Base-by-base conservation (phyloP, 2,888 invertebrate species). In the Linnaemya vulpina region DNA sequence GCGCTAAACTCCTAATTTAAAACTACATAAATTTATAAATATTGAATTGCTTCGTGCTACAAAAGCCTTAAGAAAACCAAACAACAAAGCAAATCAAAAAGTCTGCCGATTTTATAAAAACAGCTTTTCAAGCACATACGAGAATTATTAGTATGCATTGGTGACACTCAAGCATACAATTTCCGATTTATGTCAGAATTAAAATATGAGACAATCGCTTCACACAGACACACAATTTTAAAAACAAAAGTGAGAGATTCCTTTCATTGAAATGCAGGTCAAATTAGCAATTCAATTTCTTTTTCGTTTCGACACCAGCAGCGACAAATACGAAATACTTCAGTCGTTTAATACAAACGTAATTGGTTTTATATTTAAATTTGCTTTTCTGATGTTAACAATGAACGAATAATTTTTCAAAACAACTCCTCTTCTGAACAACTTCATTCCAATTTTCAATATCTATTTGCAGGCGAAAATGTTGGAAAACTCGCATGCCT, bases 401-500 rank as follows among this genome's bases (percentile, higher is more conserved):
- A 53, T 53, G 3, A 53, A 35, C 20, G 30, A 10, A 55, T 40
- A 46, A 71, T 58, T 46, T 60, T 22, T 5, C 4, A 11, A 73
- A 60, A 1, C 1, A 51, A 46, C 0, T 49, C 38, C n/a, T n/a
- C n/a, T n/a, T n/a, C n/a, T 4, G 30, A 5, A 67, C 20, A 63
- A 49, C 4, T 30, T 49, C 30, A 74, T 58, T 49, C 20, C 38
- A 62, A 60, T 22, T 30, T 55, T 58, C 0, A 60, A 22, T 43
- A 77, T 17, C 74, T 62, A 74, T 55, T 92, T 95, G 95, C 95
- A 97, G 97, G 97, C 97, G 90, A 97, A 97, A 94, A 95, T 97
- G 94, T 94, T 97, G 93, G 97, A 98, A 93, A 97, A 96, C 89
- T 97, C 97, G 88, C 97, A 97, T 93, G 96, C 97, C 92, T 97